Evolutionary conservation across 2,113 vertebrate genomes (phyloP), one percentile per base, ranked within the genome.

Genomic region (Prionailurus viverrinus): DNA sequence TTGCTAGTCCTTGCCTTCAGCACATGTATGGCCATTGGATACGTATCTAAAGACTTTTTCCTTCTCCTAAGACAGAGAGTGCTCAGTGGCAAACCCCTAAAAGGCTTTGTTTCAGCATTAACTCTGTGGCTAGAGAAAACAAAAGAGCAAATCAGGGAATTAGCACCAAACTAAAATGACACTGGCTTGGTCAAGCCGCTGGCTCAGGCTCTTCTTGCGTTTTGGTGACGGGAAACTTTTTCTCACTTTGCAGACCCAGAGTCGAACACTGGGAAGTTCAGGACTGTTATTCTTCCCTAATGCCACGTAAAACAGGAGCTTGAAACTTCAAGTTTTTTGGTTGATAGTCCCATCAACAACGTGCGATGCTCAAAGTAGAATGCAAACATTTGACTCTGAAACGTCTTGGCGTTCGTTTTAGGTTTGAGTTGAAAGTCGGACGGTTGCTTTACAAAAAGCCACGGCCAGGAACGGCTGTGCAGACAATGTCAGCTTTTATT

Each of bases 41-140:
- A 95, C 68, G 23, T 74, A 78, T 74, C 10, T 80, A 16, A 93
- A 92, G 89, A 36, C 87, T 94, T 98, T 73, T 98, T 61, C 61
- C 95, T 94, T 86, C 71, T 13, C 14, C 66, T 31, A 25, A 93
- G 87, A 53, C 13, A 12, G 21, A 10, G 48, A 79, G 73, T 18
- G 27, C 73, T 61, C 45, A 21, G 65, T 51, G 63, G 51, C 7
- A 79, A 96, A 74, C 89, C 48, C 74, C 79, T 86, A 92, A 97
- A 85, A 97, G 91, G 41, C 61, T 97, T 93, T 55, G 21, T 97
- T 95, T 98, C 81, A 76, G 16, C 73, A 29, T 97, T 95, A 98
- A 98, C 97, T 98, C 84, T 9, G 10, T 91, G 94, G 66, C 0
- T 7, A 92, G 80, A 63, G 61, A 85, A 92, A 95, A 53, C 85